Evolutionary conservation across 37 sponge, comb jelly and placozoan species (phyloP), one percentile per base, ranked within the genome.

Genomic region (Oscarella lobularis): DNA sequence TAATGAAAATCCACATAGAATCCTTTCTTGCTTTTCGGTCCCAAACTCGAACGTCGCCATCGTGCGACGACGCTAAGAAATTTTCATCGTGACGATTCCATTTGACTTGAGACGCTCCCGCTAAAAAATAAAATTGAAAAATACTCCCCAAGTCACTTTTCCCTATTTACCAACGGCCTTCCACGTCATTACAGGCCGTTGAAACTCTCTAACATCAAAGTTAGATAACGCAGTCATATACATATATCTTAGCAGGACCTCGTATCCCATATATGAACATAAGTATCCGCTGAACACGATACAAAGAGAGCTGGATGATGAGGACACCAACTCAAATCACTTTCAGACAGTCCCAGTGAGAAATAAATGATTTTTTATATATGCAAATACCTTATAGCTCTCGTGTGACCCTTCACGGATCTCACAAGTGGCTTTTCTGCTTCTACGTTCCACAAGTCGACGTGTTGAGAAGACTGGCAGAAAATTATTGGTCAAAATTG

Each of bases 1-100:
- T 31, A 75, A 75, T 30, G 2, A 2, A 72, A 73, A 74, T 35
- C 74, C 29, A n/a, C 2, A 1, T 73, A 27, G 2, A 69, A 32
- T 27, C 74, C 71, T 40, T 2, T 33, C 83, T 81, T 33, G 89
- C 94, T 76, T 87, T 86, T 36, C 48, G 81, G 71, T 93, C 94
- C 94, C 94, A 93, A 41, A 93, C 83, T 34, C 94, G 73, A 14
- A 93, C 69, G 67, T 89, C 94, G 66, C 83, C 80, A 76, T 93
- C 94, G 39, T 93, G 94, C 30, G 90, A 88, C n/a, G 94, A 89
- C 60, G 90, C 94, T n/a, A 93, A 38, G 27, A 84, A 14, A 37
- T 86, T 80, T 0, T 77, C 76, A 76, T 93, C 86, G 40, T 86
- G 34, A 39, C 85, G 85, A 80, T 93, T 93, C 94, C 94, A 93